phyloP scores from a whole-genome alignment of 2,113 vertebrate genomes.

The Acrocephalus arundinaceus region DNA sequence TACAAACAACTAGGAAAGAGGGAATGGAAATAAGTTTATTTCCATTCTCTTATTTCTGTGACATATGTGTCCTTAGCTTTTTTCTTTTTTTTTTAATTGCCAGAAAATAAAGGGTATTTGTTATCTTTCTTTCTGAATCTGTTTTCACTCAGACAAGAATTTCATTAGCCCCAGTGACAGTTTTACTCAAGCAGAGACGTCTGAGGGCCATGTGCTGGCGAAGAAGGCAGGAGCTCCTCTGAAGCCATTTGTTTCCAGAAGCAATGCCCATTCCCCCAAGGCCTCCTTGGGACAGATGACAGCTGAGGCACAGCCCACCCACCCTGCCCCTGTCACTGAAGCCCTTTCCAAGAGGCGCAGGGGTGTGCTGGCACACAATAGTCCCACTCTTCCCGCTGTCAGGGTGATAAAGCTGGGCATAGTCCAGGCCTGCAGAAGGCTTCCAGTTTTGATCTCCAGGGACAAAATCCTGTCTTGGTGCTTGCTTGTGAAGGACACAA shows the following conservation, averaged over 20 bases:
- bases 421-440: neutral
- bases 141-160: neutral
- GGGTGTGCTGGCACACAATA: neutral
- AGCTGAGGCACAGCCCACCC: neutral
- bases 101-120: neutral
- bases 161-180: neutral
- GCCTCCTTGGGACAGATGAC: neutral
- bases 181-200: neutral
- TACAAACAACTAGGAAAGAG: neutral
- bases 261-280: neutral
- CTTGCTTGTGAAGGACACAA: neutral
- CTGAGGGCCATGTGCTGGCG: neutral
- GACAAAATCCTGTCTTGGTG: neutral
- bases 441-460: neutral
- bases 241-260: neutral
- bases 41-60: neutral
- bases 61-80: accelerated
- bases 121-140: neutral
- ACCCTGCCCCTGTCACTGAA: neutral
- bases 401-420: neutral
- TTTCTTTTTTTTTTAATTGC: neutral
- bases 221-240: neutral
- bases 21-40: neutral
- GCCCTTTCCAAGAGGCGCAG: neutral
- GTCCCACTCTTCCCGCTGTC: neutral